Base-by-base conservation (phyloP, 2,888 invertebrate genomes). In the Teinopalpus imperialis region DNA sequence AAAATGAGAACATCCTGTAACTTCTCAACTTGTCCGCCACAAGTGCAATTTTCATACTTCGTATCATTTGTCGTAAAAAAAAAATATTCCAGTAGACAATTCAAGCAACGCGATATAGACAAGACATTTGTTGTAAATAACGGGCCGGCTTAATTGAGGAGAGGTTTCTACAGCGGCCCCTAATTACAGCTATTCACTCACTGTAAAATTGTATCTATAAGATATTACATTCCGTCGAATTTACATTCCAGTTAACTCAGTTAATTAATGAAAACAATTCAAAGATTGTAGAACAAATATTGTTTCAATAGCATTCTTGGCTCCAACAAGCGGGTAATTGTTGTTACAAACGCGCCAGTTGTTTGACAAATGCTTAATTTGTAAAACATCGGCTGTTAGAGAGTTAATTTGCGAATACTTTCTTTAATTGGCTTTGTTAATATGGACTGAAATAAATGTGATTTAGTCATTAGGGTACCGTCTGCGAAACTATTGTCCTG, bases 211-310 rank as follows among this genome's bases (percentile, higher is more conserved):
- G 29, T 40, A 27, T 29, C 10, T 32, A 18, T 32, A 26, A 32
- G 32, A 34, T 34, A 45, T 34, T 24, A 10, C 26, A 37, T 29
- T 39, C 23, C 27, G 27, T 29, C n/a, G 16, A 26, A 40, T 40
- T 41, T 31, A 41, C 23, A 36, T 42, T 36, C 41, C 35, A 32
- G 32, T 23, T 46, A 30, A 23, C 24, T 24, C 9, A 29, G 40
- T 23, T 47, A 42, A 47, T 47, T 47, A 31, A 13, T 20, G 41
- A 41, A 47, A 31, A 36, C 35, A 47, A 42, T 47, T 18, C 41
- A 18, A 35, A 16, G 13, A 46, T 24, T 23, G 23, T 29, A 7
- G 18, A 35, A 26, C 35, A 41, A 47, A 42, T 42, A 42, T 42
- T 36, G 29, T 23, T 12, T 30, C 31, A 39, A 27, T 40, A 40